Base-by-base conservation (phyloP, 2,888 invertebrate species). In the Drosophila cyrtoloma region DNA sequence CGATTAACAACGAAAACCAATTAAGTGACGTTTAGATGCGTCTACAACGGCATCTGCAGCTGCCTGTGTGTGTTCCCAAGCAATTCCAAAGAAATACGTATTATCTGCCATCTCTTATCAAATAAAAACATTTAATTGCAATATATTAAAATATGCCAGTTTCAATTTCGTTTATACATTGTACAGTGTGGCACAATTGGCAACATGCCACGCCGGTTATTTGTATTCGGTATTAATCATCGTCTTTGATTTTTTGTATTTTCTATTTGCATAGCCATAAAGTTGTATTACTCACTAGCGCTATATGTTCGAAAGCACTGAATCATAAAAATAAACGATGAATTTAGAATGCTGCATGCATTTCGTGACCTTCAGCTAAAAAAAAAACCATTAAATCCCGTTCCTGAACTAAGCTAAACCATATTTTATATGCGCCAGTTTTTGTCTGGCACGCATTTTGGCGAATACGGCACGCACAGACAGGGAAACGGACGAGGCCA, bases 1-100 rank as follows among this genome's bases (percentile, higher is more conserved):
- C 55, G 77, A 58, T 57, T 70, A 90, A 89, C 90, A 88, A 78
- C 90, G 89, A 88, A 88, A 89, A 82, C 67, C 87, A 88, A 88
- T 88, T 88, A 88, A 90, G 82, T 86, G 82, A 75, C 82, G 77
- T 77, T 76, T 50, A 57, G 53, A 59, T 42, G 68, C 59, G 69
- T 73, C 60, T 56, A 39, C 71, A 61, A 70, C 51, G 59, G 71
- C 67, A 53, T 32, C 67, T 50, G 50, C 60, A 37, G 14, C 44
- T 61, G 56, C 12, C 37, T 37, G 19, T 19, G 39, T 16, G 60
- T 64, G 71, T 57, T 61, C 51, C 57, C 19, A 57, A 61, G n/a
- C 35, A 57, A 71, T 70, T 68, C 68, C 59, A 70, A 19, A 52
- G 50, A 57, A 64, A 51, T 66, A 37, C 35, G 33, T 39, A 52